Percentiles rank a stretch among this genome's conserved stretches.
These are phyloP conservation scores for Halcyon leucocephala DNA, from an alignment of 2,797 vertebrate species.

Conservation along the genomic window DNA sequence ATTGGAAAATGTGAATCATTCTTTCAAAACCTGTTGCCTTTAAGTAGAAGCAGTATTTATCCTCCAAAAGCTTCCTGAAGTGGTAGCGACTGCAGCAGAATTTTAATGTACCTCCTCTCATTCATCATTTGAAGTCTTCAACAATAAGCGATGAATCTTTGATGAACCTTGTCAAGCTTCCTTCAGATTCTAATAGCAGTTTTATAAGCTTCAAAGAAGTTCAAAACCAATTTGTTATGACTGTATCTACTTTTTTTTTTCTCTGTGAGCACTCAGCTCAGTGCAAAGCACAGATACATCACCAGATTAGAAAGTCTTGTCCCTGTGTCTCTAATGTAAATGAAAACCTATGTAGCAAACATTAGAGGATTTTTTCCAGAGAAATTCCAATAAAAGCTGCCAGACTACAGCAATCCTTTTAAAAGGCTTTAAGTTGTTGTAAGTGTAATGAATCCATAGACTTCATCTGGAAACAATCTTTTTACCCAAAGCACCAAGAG, in stretches of 20 bases:
- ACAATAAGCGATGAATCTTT: conserved; percentile 2
- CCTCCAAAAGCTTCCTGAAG: conserved; percentile 10
- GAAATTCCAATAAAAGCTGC: not conserved
- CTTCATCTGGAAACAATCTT: not conserved
- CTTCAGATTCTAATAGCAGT: not conserved
- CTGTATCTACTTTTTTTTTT: not conserved
- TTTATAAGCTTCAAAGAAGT: conserved; percentile 7
- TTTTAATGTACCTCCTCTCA: conserved; percentile 36
- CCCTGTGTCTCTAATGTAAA: not conserved
- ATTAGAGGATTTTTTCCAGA: not conserved
- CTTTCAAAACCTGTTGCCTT: conserved; percentile 24
- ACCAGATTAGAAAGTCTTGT: not conserved
- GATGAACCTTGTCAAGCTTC: conserved; percentile 33
- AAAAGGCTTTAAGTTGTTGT: not conserved
- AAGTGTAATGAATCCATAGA: not conserved
- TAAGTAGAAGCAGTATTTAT: not conserved
- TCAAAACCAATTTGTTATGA: not conserved
- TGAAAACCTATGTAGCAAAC: not conserved
- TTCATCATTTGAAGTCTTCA: conserved; percentile 33
- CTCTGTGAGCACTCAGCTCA: not conserved
- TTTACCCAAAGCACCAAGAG: not conserved
- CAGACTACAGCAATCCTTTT: not conserved
- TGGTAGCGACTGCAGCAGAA: not conserved
- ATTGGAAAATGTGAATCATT: not conserved
- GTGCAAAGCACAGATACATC: not conserved